Evolutionary conservation across 2,797 vertebrate species (phyloP).

Genomic region (Cyclura pinguis): DNA sequence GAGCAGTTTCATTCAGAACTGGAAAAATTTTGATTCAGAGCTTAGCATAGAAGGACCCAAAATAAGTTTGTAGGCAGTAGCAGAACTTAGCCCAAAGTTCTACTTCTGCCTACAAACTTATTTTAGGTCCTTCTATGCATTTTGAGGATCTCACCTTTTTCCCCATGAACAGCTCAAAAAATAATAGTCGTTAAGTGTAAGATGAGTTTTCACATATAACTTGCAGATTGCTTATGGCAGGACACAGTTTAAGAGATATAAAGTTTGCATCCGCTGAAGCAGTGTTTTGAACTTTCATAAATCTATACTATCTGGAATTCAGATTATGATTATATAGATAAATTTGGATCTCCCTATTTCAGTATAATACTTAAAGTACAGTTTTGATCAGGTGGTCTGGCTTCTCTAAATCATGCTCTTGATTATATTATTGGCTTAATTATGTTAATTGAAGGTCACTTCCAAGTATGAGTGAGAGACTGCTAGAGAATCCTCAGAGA

Average conservation of each 20-base stretch:
- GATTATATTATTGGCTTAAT: conserved; percentile 23
- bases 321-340: conserved; percentile 3
- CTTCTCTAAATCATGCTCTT: conserved; percentile 6
- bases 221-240: neutral
- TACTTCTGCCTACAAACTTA: neutral
- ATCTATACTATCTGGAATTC: conserved; percentile 7
- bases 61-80: too few species aligned
- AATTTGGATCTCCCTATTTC: conserved; percentile 3
- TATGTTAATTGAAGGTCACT: conserved; percentile 49
- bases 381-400: neutral
- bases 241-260: neutral
- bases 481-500: conserved; percentile 44
- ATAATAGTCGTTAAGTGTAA: neutral
- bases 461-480: conserved; percentile 15
- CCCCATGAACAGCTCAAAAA: too few species aligned
- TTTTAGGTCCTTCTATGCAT: neutral
- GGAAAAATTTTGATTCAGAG: neutral
- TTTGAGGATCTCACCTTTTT: too few species aligned
- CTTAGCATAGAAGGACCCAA: neutral
- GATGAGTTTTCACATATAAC: neutral
- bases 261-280: neutral
- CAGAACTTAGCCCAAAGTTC: neutral
- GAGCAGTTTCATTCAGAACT: neutral
- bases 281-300: neutral
- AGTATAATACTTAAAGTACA: neutral